Evolutionary conservation across 2,888 invertebrate species (phyloP), one percentile per base, ranked within the genome.

Genomic region (Liposcelis brunnea): DNA sequence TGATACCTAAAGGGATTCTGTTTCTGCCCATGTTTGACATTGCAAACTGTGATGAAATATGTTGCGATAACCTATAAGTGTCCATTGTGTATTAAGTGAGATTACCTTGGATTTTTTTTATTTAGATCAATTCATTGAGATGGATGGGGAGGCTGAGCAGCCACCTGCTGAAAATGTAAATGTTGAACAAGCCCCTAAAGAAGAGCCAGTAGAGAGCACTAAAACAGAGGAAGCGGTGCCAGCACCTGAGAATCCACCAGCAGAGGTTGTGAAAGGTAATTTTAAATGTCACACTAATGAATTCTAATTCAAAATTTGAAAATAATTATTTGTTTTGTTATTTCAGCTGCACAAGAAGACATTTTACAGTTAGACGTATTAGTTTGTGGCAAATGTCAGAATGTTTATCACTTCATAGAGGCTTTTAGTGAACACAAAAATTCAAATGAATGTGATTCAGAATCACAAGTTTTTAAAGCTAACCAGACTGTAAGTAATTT

Each of bases 361-460:
- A 74, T 83, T 67, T 75, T 77, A 46, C 72, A 73, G 46, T 64
- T 82, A 50, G 85, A 86, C 66, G 77, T 86, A 5, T 63, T 84
- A 18, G 82, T 86, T 1, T 86, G 86, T 64, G 86, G 86, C n/a
- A 74, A 75, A 49, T 86, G 86, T 58, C 79, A 84, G 59, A 70
- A 74, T 42, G 81, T 80, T 43, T 84, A 78, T 58, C 80, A 85
- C 59, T 84, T 80, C 59, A 62, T 83, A 43, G 81, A 84, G 57
- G 79, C 80, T 52, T 84, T 85, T 56, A 73, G 76, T 59, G 74
- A 77, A 37, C 86, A 86, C 56, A 68, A 67, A 52, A 61, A 59
- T 48, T 64, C 66, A 11, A 70, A 67, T 44, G 69, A 69, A 47
- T 77, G 78, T 53, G 67, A 70, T 31, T 70, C 71, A 52, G 68